phyloP scores from a whole-genome alignment of 30 jellyfish, hydroid and myxozoan genomes.

The Mastigias papua region DNA sequence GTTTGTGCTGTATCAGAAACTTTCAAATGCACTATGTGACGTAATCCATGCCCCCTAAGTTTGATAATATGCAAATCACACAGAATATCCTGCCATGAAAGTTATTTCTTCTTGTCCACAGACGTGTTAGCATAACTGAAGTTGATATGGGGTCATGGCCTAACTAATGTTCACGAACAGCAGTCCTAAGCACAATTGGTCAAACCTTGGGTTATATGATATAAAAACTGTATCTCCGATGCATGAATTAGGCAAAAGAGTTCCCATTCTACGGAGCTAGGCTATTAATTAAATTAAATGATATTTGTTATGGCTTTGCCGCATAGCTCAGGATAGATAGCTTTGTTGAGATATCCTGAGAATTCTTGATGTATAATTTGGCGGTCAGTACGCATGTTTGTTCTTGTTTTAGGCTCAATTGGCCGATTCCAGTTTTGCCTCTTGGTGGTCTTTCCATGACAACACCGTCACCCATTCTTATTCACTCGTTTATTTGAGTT shows the following conservation, averaged over 20 bases:
- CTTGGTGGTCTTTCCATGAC: background rate
- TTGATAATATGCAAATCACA: no score
- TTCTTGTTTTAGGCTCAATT: background rate
- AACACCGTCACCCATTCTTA: background rate
- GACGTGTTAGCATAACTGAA: no score
- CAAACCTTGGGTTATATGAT: background rate
- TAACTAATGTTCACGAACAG: background rate
- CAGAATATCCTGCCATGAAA: no score
- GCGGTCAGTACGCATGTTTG: background rate
- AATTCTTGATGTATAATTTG: background rate
- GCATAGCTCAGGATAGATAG: background rate
- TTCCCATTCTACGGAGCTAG: background rate
- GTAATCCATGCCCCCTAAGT: no score
- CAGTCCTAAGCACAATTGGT: background rate
- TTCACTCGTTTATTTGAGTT: background rate
- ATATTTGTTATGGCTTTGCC: background rate
- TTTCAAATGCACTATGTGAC: no score
- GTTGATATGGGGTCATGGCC: no score
- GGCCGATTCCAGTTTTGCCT: background rate
- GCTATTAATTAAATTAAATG: background rate
- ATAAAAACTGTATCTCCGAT: background rate
- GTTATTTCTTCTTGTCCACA: no score
- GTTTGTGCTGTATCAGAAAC: no score
- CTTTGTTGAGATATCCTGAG: background rate
- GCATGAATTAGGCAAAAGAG: background rate